Evolutionary conservation across 2,113 vertebrate species (phyloP), one percentile per base, ranked within the genome.

Genomic region (Taurulus bubalis): DNA sequence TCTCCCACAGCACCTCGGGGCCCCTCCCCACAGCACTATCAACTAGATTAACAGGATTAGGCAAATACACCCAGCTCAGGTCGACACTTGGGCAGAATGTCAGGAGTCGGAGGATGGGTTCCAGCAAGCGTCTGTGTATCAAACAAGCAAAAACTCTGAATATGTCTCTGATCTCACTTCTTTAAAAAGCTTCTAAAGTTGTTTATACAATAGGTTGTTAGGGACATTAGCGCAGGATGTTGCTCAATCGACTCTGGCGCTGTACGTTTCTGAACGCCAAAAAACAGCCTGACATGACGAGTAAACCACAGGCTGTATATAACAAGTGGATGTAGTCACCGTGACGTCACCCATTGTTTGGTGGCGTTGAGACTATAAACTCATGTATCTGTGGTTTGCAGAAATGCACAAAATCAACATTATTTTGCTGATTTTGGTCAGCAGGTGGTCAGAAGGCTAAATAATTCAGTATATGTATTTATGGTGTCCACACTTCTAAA

Each of bases 31-130:
- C 95, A 94, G 95, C 91, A 87, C 94, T 94, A 97, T 96, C 96
- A 96, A 95, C 93, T 94, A 95, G 93, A 95, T 93, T 96, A 96
- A 96, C 95, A 94, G 95, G 95, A 97, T 97, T 97, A 93, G 83
- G 82, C 82, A 91, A 90, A 92, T 85, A 79, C 11, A 77, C 45
- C 58, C 72, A 53, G 38, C 82, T 87, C 78, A 73, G 87, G 79
- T 85, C 28, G n/a, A 40, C 40, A 40, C 80, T 51, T 8, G 8
- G 65, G 63, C 74, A 75, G 24, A 70, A 82, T 77, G 65, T 69
- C 55, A 45, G 45, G 30, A 58, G 28, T 47, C 26, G 38, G n/a
- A 63, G 1, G 26, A 45, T 49, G 64, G 68, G 42, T 6, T 56
- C 34, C 14, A 56, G 24, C 4, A n/a, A 74, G 60, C 8, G 2